Evolutionary conservation across 1,140 invertebrate species (phyloP).

Genomic region (Drosophila miranda): DNA sequence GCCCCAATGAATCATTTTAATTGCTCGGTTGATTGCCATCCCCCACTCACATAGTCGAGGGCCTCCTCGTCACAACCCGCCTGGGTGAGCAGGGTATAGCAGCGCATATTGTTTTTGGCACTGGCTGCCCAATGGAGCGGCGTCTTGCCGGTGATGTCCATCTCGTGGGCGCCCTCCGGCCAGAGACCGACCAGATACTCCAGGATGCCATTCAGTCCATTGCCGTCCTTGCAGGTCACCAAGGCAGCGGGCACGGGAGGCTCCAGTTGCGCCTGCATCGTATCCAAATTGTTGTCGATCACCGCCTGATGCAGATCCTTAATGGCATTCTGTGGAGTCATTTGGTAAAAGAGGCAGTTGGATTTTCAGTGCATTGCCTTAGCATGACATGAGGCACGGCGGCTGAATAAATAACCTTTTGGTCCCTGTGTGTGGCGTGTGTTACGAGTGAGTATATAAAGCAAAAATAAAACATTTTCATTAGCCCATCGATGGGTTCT

Average conservation of each 20-base stretch:
- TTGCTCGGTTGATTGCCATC: constrained; percentile 12
- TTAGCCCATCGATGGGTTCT: constrained; percentile 9
- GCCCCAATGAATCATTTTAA: constrained; percentile 59
- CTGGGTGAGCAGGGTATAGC: constrained; percentile 89
- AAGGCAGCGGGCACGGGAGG: constrained; percentile 89
- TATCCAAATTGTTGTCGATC: constrained; percentile 89
- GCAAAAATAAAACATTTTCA: constrained; percentile 44
- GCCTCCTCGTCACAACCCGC: constrained; percentile 90
- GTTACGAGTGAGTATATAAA: constrained; percentile 3
- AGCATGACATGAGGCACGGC: constrained; percentile 95
- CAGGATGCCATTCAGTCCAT: constrained; percentile 90
- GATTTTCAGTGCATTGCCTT: constrained; percentile 15
- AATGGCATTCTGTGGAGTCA: constrained; percentile 87
- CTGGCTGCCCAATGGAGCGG: constrained; percentile 95
- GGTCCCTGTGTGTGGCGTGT: constrained; percentile 7
- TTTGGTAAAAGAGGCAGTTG: not conserved
- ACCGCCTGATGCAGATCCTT: constrained; percentile 91
- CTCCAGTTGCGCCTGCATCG: constrained; percentile 86
- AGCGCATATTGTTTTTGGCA: constrained; percentile 87
- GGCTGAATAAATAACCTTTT: constrained; percentile 83
- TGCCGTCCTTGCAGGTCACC: constrained; percentile 89
- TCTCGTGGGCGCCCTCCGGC: constrained; percentile 86
- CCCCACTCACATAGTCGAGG: constrained; percentile 90
- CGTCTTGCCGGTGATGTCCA: constrained; percentile 92
- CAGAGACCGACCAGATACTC: constrained; percentile 89